Percentiles rank a stretch among this genome's conserved stretches.
These are phyloP conservation scores for Onchidella celtica DNA, from an alignment of 2,888 invertebrate species.

Conservation along the genomic window DNA sequence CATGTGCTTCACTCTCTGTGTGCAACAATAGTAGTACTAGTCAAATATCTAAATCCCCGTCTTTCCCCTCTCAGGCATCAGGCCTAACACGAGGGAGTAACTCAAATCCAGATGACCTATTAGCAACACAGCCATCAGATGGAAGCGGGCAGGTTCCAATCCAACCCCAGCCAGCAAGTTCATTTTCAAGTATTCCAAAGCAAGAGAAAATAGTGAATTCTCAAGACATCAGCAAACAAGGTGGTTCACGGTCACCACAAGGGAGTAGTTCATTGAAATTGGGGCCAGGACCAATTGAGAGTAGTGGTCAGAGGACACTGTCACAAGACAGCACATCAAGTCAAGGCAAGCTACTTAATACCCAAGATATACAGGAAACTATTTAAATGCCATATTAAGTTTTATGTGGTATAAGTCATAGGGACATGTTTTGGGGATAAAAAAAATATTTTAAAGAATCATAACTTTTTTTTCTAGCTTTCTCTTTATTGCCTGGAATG, in stretches of 20 bases:
- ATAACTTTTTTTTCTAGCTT: too few relatives aligned
- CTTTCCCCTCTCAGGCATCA: not conserved
- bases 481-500: too few relatives aligned
- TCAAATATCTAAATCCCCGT: not conserved
- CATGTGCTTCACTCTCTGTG: not conserved
- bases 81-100: not conserved
- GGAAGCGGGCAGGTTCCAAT: not conserved
- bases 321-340: not conserved
- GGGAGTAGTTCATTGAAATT: not conserved
- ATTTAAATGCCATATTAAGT: too few relatives aligned
- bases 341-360: constrained; percentile 6
- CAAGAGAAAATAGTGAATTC: not conserved
- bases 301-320: not conserved
- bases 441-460: too few relatives aligned
- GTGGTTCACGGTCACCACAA: not conserved
- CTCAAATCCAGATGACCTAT: not conserved
- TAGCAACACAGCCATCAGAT: not conserved
- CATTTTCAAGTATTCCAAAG: not conserved
- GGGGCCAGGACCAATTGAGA: not conserved
- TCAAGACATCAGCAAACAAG: not conserved
- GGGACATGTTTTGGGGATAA: too few relatives aligned
- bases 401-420: too few relatives aligned
- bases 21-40: not conserved
- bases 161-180: not conserved
- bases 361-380: constrained; percentile 33